Conservation (phyloP, 2,797 vertebrate genomes). For the Bovichtus variegatus region DNA sequence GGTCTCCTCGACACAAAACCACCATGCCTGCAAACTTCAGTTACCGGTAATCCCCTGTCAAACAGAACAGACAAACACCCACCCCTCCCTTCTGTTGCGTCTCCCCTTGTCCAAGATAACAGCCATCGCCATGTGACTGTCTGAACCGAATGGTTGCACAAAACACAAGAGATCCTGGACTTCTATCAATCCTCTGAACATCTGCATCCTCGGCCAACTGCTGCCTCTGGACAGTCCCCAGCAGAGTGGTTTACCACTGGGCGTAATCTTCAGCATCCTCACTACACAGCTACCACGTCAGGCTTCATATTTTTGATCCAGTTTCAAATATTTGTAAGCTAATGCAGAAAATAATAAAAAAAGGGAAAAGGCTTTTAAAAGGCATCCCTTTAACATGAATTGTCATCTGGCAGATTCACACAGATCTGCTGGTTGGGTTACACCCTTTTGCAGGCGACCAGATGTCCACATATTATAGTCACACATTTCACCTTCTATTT, state of each 20-base stretch:
- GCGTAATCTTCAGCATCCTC: slow-evolving; percentile 39
- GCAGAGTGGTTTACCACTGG: slow-evolving; percentile 15
- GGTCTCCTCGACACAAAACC: slow-evolving; percentile 12
- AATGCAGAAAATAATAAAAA: background rate
- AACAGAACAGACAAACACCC: slow-evolving; percentile 14
- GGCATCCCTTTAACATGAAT: background rate
- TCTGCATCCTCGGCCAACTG: slow-evolving; percentile 30
- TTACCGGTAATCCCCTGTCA: slow-evolving; percentile 47
- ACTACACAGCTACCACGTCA: background rate
- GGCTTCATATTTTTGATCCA: background rate
- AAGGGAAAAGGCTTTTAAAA: background rate
- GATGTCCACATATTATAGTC: slow-evolving; percentile 2
- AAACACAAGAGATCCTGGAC: slow-evolving; percentile 1
- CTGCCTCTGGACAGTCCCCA: slow-evolving; percentile 18
- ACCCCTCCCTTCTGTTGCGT: background rate
- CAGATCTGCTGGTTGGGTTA: slow-evolving; percentile 49
- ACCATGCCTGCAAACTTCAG: slow-evolving; percentile 45
- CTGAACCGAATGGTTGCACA: background rate
- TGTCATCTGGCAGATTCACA: slow-evolving; percentile 10
- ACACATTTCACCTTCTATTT: background rate
- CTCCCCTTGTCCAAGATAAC: background rate
- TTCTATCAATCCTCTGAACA: background rate
- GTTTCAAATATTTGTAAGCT: background rate
- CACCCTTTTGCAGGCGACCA: slow-evolving; percentile 48
- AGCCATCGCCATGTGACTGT: background rate